Percentiles rank a stretch among this genome's conserved stretches.
phyloP scores from a whole-genome alignment of 2,797 vertebrate species.

The Scarus forsteni region DNA sequence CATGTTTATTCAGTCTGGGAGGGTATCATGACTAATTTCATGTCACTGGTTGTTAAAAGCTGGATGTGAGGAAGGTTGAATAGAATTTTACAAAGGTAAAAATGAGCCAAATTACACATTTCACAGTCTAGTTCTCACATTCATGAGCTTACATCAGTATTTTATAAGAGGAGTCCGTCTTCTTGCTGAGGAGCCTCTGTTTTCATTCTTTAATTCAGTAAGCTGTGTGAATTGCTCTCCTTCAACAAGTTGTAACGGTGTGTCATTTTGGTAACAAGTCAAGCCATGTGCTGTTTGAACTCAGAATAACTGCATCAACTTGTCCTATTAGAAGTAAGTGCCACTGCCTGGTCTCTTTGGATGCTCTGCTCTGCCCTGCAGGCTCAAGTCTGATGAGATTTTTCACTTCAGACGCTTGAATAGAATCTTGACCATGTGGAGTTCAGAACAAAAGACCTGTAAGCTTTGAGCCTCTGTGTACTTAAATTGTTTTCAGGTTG shows the following conservation, averaged over 20 bases:
- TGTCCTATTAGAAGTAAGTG: constrained; percentile 8
- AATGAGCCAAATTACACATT: constrained; percentile 14
- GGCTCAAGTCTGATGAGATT: constrained; percentile 9
- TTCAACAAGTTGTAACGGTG: constrained; percentile 7
- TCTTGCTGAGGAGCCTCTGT: constrained; percentile 3
- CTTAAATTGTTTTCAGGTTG: not conserved
- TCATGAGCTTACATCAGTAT: not conserved
- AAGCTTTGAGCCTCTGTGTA: not conserved
- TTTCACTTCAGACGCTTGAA: constrained; percentile 6
- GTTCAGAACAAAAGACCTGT: constrained; percentile 7
- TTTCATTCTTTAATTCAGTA: constrained; percentile 10
- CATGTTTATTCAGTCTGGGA: constrained; percentile 59
- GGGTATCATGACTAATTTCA: constrained; percentile 58
- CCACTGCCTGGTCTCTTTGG: not conserved
- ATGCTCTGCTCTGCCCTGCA: not conserved
- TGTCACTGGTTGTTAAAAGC: constrained; percentile 46
- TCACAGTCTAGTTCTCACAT: not conserved
- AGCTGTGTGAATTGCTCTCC: constrained; percentile 3
- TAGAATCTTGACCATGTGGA: constrained; percentile 16
- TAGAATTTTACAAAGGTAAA: constrained; percentile 29
- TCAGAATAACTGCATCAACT: constrained; percentile 13
- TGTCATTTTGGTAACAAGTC: constrained; percentile 17
- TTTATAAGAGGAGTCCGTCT: constrained; percentile 24
- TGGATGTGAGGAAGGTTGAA: constrained; percentile 33
- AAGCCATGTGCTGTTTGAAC: constrained; percentile 34